Evolutionary conservation across 2,888 invertebrate species (phyloP).

Genomic region (Endotricha flammealis): DNA sequence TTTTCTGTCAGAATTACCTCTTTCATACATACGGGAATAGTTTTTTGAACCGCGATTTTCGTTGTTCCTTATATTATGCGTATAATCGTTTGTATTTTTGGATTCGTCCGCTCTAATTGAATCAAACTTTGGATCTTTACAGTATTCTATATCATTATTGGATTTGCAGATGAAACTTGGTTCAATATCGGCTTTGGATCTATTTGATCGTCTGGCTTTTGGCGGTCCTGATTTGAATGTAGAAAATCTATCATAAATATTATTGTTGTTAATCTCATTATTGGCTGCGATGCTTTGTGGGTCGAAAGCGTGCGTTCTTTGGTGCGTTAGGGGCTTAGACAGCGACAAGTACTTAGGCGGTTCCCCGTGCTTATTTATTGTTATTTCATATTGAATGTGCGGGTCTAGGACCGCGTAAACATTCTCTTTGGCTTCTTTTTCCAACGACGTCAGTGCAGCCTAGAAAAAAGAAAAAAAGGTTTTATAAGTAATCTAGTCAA

Average conservation of each 20-base stretch:
- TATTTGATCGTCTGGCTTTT: constrained; percentile 51
- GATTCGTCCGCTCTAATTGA: constrained; percentile 31
- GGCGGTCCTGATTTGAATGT: constrained; percentile 53
- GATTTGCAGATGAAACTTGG: constrained; percentile 48
- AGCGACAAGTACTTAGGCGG: constrained; percentile 74
- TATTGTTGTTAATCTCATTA: constrained; percentile 58
- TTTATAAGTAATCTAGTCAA: constrained; percentile 5
- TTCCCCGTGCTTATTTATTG: constrained; percentile 73
- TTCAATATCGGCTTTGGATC: constrained; percentile 35
- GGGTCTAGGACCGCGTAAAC: constrained; percentile 76
- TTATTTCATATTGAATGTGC: constrained; percentile 76
- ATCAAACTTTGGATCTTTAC: constrained; percentile 59
- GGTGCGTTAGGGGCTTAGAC: constrained; percentile 72
- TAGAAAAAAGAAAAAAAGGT: constrained; percentile 28
- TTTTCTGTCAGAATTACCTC: constrained; percentile 48
- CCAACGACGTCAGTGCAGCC: constrained; percentile 71
- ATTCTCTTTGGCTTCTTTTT: constrained; percentile 77
- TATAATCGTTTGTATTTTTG: constrained; percentile 28
- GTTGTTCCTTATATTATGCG: constrained; percentile 37
- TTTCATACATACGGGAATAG: constrained; percentile 48
- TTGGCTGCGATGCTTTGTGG: constrained; percentile 40
- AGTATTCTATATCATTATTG: constrained; percentile 66
- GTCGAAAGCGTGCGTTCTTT: constrained; percentile 68
- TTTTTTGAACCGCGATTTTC: constrained; percentile 42
- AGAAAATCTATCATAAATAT: constrained; percentile 43